phyloP scores from a whole-genome alignment of 1,140 invertebrate species.

The Tetramorium parvispinum region DNA sequence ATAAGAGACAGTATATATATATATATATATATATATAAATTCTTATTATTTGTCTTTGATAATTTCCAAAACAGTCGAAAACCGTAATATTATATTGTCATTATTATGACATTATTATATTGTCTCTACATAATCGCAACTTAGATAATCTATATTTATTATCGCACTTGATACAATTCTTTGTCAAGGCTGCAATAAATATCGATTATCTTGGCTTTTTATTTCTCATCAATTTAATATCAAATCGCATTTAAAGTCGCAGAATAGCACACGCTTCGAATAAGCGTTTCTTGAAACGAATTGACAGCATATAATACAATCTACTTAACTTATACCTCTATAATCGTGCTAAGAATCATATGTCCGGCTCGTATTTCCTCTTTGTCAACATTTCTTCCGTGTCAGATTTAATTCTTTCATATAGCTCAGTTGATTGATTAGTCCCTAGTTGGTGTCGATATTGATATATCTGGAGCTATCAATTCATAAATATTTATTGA shows the following conservation, averaged over 20 bases:
- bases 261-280: background rate
- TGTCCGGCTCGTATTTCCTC: constrained; percentile 13
- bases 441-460: background rate
- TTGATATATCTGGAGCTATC: background rate
- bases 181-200: background rate
- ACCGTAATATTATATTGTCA: background rate
- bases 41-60: background rate
- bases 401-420: background rate
- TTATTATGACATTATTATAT: background rate
- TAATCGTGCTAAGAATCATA: constrained; percentile 29
- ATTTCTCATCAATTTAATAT: background rate
- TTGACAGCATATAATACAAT: background rate
- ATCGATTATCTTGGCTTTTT: background rate
- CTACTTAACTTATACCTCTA: background rate
- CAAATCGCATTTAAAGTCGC: background rate
- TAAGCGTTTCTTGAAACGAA: background rate
- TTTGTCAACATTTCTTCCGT: background rate
- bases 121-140: background rate
- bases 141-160: background rate
- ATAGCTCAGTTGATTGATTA: background rate
- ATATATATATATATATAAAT: too few relatives aligned
- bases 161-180: background rate
- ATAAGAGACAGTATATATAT: too few relatives aligned
- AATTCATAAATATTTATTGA: background rate
- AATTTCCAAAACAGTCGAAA: background rate